phyloP scores from a whole-genome alignment of 2,888 invertebrate species.

The Amphimallon solstitiale region DNA sequence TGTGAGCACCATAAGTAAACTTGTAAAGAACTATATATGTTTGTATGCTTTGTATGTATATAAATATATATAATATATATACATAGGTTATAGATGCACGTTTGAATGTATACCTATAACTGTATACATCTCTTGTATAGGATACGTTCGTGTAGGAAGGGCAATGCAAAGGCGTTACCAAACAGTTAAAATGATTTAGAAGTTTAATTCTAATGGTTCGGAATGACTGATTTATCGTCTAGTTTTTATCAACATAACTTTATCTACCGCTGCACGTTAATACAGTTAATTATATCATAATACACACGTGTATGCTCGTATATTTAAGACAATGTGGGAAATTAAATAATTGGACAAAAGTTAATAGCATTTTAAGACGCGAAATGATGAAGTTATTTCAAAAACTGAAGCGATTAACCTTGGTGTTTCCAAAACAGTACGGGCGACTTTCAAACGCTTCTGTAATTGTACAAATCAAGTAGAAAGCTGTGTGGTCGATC shows the following conservation, averaged over 20 bases:
- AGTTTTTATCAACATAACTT: conserved; percentile 23
- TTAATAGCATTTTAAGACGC: not conserved
- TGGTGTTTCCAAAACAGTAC: too few species aligned
- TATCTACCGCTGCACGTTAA: conserved; percentile 28
- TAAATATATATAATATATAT: not conserved
- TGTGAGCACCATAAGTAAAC: conserved; percentile 1
- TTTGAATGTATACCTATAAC: not conserved
- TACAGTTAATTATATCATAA: conserved; percentile 26
- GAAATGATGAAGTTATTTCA: too few species aligned
- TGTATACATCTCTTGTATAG: too few species aligned
- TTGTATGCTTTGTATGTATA: not conserved
- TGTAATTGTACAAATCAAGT: too few species aligned
- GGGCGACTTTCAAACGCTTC: too few species aligned
- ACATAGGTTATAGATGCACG: not conserved
- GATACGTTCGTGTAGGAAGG: conserved; percentile 28
- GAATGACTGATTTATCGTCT: conserved; percentile 34
- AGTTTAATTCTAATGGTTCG: conserved; percentile 37
- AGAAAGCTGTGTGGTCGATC: too few species aligned
- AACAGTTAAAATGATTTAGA: conserved; percentile 38
- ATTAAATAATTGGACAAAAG: not conserved
- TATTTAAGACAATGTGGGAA: conserved; percentile 6
- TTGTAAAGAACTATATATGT: too few species aligned
- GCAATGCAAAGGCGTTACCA: conserved; percentile 34
- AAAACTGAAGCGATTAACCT: too few species aligned
- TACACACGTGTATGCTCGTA: not conserved